phyloP scores from a whole-genome alignment of 2,797 vertebrate species.

The Enteromius paludinosus region DNA sequence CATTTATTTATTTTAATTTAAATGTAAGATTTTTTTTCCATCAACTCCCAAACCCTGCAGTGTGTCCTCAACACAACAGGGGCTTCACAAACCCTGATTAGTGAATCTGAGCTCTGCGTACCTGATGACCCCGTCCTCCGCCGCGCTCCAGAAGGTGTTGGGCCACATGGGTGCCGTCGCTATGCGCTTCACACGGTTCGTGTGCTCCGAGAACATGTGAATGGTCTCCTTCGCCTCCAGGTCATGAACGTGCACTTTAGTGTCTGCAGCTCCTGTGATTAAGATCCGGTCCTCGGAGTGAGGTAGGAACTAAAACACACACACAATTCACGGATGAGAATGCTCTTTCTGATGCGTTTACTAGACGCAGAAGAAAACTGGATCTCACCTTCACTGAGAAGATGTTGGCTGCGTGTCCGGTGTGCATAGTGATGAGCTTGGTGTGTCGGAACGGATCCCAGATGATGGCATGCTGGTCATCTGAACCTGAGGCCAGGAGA shows the following conservation, averaged over 20 bases:
- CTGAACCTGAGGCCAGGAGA: slow-evolving; percentile 95
- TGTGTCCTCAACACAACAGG: no score
- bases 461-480: slow-evolving; percentile 97
- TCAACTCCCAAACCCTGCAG: slow-evolving; percentile 53
- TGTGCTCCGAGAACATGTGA: slow-evolving; percentile 99
- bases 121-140: slow-evolving; percentile 95
- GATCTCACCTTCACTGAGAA: slow-evolving; percentile 94
- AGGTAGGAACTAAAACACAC: slow-evolving; percentile 87
- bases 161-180: slow-evolving; percentile 99
- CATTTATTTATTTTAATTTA: no score
- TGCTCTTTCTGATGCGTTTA: no score
- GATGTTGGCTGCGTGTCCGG: slow-evolving; percentile 97
- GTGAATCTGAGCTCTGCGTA: not conserved
- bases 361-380: not conserved
- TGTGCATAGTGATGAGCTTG: slow-evolving; percentile 98
- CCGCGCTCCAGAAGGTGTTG: slow-evolving; percentile 98
- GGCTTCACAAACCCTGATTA: no score
- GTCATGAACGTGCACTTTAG: slow-evolving; percentile 98
- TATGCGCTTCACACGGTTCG: slow-evolving; percentile 95
- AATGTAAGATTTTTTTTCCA: no score
- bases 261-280: slow-evolving; percentile 95
- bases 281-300: slow-evolving; percentile 95
- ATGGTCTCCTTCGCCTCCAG: slow-evolving; percentile 94
- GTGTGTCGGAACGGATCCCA: slow-evolving; percentile 97
- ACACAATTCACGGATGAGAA: slow-evolving; percentile 10